phyloP scores from a whole-genome alignment of 35 echinoderm and acorn worm genomes.

The Lytechinus variegatus region DNA sequence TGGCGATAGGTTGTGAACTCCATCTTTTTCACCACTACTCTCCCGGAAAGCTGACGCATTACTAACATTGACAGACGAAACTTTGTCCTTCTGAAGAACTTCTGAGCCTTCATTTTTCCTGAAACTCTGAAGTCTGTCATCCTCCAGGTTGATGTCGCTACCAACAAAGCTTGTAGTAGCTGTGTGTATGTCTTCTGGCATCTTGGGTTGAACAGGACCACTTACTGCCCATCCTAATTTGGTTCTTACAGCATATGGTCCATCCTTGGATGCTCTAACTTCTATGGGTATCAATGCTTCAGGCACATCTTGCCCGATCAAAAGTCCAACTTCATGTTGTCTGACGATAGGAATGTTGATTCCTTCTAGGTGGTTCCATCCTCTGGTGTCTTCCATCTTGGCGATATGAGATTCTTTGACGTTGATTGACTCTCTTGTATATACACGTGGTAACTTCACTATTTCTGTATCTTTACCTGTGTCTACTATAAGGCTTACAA shows the following conservation, averaged over 20 bases:
- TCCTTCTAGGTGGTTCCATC: slow-evolving; percentile 64
- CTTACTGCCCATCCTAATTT: slow-evolving; percentile 64
- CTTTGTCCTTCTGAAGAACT: no score
- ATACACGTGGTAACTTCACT: slow-evolving; percentile 52
- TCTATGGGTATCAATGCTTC: slow-evolving; percentile 60
- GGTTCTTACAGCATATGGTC: slow-evolving; percentile 60
- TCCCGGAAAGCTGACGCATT: no score
- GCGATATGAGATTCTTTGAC: slow-evolving; percentile 45
- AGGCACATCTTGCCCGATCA: slow-evolving; percentile 78
- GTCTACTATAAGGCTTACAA: slow-evolving; percentile 49
- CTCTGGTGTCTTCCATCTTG: slow-evolving; percentile 45
- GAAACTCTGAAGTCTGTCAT: no score
- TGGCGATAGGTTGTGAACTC: no score
- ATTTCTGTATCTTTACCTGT: background rate
- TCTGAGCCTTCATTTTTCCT: no score
- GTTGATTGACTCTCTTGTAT: slow-evolving; percentile 28
- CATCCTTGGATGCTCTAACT: slow-evolving; percentile 41
- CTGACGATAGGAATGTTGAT: slow-evolving; percentile 54
- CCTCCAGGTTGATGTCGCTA: slow-evolving; percentile 25
- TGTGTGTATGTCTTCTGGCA: background rate
- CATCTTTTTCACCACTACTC: no score
- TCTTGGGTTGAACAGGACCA: slow-evolving; percentile 41
- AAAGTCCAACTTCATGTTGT: slow-evolving; percentile 49
- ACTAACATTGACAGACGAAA: no score
- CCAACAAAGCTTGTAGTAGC: background rate